A percentile compares a stretch with the other conserved stretches of the same genome.
Evolutionary conservation across 2,888 invertebrate species (phyloP).

Genomic region (Agrotis puta): DNA sequence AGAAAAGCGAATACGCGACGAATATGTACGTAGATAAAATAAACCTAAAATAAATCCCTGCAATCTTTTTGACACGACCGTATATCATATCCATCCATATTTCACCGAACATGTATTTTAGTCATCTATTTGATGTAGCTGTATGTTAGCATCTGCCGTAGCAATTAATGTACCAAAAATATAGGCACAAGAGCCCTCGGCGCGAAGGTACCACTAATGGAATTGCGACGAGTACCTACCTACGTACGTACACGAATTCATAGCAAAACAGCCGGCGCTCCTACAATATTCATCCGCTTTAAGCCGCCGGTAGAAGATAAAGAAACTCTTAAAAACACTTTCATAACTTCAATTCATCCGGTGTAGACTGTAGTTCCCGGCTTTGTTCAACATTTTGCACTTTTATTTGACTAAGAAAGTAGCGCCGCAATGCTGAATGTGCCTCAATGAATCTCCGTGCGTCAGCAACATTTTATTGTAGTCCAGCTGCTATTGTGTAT

Average conservation of each 20-base stretch:
- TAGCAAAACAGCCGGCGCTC: conserved; percentile 48
- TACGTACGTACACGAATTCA: conserved; percentile 37
- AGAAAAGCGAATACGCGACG: neutral
- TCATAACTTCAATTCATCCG: conserved; percentile 64
- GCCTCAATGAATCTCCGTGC: conserved; percentile 45
- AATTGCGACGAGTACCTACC: conserved; percentile 50
- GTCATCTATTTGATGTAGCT: neutral
- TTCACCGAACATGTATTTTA: neutral
- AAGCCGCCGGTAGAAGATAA: conserved; percentile 58
- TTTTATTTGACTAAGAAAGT: conserved; percentile 57
- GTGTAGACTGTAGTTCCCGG: conserved; percentile 46
- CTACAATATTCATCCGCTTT: conserved; percentile 64
- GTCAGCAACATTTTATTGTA: conserved; percentile 30
- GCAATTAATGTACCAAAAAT: conserved; percentile 43
- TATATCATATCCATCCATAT: neutral
- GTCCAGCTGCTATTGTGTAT: conserved; percentile 18
- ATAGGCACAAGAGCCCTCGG: conserved; percentile 4
- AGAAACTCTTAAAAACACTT: conserved; percentile 67
- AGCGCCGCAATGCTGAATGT: conserved; percentile 20
- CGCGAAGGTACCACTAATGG: conserved; percentile 42
- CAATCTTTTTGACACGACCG: neutral
- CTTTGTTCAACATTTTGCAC: conserved; percentile 45
- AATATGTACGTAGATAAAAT: neutral
- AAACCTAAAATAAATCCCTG: neutral
- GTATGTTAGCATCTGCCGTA: conserved; percentile 18